Base-by-base conservation (phyloP, 2,797 vertebrate genomes). In the Catharus ustulatus region DNA sequence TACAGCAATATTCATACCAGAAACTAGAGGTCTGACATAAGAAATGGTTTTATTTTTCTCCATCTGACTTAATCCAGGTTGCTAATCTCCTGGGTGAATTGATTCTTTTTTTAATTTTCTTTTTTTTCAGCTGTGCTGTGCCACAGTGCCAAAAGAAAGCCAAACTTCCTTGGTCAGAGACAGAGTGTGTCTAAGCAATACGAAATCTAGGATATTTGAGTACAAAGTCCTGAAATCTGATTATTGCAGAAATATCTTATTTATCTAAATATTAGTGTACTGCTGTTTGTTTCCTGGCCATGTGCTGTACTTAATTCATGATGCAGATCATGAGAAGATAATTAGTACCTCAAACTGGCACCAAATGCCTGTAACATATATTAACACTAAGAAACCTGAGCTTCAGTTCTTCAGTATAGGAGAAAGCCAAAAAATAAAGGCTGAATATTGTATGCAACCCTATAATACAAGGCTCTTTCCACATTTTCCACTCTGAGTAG, bases 121-220 rank as follows among this genome's bases (percentile, higher is more conserved):
- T 26, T 27, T 49, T 36, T 52, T 54, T 24, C 1, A 11, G 4
- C 43, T 0, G 0, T 43, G 5, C 4, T 76, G 13, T 58, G 20
- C 5, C 17, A 26, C 11, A 55, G 5, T 42, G 18, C 4, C 52
- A 62, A 62, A 75, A 58, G 5, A 32, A 77, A 67, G 4, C 0
- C 9, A 61, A 5, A 75, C 20, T 75, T 86, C 9, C 32, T 81
- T 11, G 1, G 21, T 42, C 6, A 52, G 30, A 73, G 55, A 27
- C 5, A 80, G 32, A 57, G 3, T 0, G 0, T 46, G 6, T 36
- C 32, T 63, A 52, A 17, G 6, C 4, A 84, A 57, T 0, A 1
- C 14, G 36, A 57, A 52, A 71, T 57, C 46, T 64, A 48, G 6
- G 2, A 10, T 36, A 73, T 4, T 13, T 45, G 11, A 52, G 5